phyloP scores from a whole-genome alignment of 1,140 invertebrate genomes.

The Trichogramma pretiosum region DNA sequence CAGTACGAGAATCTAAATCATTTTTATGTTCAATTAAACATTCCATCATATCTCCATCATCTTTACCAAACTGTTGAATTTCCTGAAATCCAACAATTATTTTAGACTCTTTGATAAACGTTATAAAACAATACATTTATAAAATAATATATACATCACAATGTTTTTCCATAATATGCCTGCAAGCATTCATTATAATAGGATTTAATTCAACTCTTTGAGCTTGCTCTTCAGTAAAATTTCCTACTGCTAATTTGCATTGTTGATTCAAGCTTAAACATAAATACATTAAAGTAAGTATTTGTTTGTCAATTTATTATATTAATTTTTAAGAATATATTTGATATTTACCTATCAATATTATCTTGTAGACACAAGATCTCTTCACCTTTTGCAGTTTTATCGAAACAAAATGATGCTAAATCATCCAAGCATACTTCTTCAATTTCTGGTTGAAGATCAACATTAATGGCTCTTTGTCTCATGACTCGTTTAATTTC shows the following conservation, averaged over 20 bases:
- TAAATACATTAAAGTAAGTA: neutral
- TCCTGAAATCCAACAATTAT: conserved; percentile 27
- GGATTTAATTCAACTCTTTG: conserved; percentile 79
- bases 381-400: conserved; percentile 76
- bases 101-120: neutral
- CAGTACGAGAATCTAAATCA: conserved; percentile 61
- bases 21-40: conserved; percentile 92
- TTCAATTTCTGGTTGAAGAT: conserved; percentile 90
- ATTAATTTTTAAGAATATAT: neutral
- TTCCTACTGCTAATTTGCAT: conserved; percentile 69
- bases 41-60: conserved; percentile 82
- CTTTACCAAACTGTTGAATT: conserved; percentile 58
- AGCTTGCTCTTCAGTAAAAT: conserved; percentile 84
- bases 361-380: conserved; percentile 89
- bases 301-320: neutral
- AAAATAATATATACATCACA: conserved; percentile 52
- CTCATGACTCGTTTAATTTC: conserved; percentile 88
- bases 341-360: conserved; percentile 63
- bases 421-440: conserved; percentile 81
- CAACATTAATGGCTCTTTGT: conserved; percentile 81
- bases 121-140: neutral
- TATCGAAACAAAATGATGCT: conserved; percentile 71
- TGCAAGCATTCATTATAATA: conserved; percentile 73
- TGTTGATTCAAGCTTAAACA: conserved; percentile 45
- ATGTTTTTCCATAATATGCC: conserved; percentile 70